Conservation (phyloP, 1,140 invertebrate species). For the Condylostylus longicornis region DNA sequence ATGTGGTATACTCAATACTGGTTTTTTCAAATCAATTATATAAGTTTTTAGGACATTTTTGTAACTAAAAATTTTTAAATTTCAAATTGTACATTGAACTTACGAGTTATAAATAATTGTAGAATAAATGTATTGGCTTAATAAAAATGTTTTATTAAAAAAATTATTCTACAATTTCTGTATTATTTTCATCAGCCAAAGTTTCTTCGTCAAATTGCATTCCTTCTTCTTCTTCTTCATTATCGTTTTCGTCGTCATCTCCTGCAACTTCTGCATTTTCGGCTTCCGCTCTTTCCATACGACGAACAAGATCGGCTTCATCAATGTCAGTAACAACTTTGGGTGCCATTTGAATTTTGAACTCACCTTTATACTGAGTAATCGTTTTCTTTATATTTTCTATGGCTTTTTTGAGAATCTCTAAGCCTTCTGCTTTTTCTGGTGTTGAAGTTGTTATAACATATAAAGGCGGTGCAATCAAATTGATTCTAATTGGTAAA, state of each 20-base stretch:
- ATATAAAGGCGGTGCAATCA: slow-evolving; percentile 92
- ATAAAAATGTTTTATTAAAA: no score
- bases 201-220: slow-evolving; percentile 35
- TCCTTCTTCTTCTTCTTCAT: slow-evolving; percentile 36
- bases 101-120: no score
- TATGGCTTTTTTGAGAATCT: slow-evolving; percentile 75
- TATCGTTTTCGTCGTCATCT: slow-evolving; percentile 73
- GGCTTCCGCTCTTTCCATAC: slow-evolving; percentile 84
- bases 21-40: no score
- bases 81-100: no score
- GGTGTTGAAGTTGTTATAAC: slow-evolving; percentile 97
- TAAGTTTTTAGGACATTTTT: no score
- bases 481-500: slow-evolving; percentile 95
- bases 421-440: slow-evolving; percentile 85
- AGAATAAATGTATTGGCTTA: no score
- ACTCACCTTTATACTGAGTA: slow-evolving; percentile 70
- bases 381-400: slow-evolving; percentile 78
- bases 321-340: slow-evolving; percentile 97
- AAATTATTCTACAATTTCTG: no score
- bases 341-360: slow-evolving; percentile 90
- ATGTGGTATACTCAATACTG: no score
- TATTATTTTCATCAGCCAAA: no score
- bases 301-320: slow-evolving; percentile 83
- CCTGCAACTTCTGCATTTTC: slow-evolving; percentile 89
- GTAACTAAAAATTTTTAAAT: no score